Evolutionary conservation across 1,140 invertebrate genomes (phyloP).

Genomic region (Drosophila tropicalis): DNA sequence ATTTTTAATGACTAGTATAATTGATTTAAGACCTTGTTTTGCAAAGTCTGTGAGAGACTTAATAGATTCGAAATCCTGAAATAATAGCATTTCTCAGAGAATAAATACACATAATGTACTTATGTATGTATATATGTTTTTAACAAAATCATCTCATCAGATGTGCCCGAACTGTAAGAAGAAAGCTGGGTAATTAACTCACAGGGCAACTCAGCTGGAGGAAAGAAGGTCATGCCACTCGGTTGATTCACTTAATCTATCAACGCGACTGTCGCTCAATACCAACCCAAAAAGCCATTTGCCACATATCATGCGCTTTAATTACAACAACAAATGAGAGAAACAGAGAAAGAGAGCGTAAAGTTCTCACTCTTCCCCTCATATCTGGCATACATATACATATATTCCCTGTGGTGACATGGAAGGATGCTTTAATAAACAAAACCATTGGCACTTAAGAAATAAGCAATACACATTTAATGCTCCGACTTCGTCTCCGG

Average conservation of each 20-base stretch:
- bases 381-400: too few relatives aligned
- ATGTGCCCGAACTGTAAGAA: conserved; percentile 11
- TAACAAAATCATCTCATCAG: conserved; percentile 11
- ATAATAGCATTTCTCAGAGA: neutral
- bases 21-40: too few relatives aligned
- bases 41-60: too few relatives aligned
- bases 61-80: too few relatives aligned
- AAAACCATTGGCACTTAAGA: conserved; percentile 79
- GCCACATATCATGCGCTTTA: conserved; percentile 63
- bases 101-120: too few relatives aligned
- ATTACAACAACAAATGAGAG: conserved; percentile 56
- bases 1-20: too few relatives aligned
- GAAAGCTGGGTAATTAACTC: conserved; percentile 53
- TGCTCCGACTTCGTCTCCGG: conserved; percentile 28
- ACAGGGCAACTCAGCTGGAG: conserved; percentile 31
- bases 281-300: neutral
- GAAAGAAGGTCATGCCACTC: conserved; percentile 47
- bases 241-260: conserved; percentile 71
- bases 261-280: conserved; percentile 44
- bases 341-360: neutral
- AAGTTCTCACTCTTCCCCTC: too few relatives aligned
- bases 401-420: conserved; percentile 72
- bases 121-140: neutral
- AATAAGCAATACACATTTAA: conserved; percentile 80
- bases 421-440: conserved; percentile 70